A percentile compares a stretch with the other conserved stretches of the same genome.
phyloP scores from a whole-genome alignment of 1,140 invertebrate species.

The Heterodera schachtii region DNA sequence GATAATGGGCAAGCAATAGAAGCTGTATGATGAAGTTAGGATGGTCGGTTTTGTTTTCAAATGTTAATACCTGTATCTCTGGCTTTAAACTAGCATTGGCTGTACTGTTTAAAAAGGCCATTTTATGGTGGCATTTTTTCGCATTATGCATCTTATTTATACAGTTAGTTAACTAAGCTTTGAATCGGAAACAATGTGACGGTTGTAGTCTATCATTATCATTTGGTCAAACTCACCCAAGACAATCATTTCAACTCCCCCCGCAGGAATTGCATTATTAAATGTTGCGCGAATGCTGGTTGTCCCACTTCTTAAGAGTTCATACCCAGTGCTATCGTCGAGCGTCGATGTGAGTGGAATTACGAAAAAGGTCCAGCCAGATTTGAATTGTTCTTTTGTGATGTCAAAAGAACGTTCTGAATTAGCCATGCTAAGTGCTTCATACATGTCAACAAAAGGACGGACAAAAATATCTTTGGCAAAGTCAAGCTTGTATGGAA shows the following conservation, averaged over 20 bases:
- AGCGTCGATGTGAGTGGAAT: too few relatives aligned
- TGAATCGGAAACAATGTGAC: too few relatives aligned
- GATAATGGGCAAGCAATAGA: background rate
- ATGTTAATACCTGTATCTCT: background rate
- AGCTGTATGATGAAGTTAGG: background rate
- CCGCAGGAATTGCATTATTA: conserved; percentile 26
- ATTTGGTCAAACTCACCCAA: too few relatives aligned
- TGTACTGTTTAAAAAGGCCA: background rate
- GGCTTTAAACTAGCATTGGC: background rate
- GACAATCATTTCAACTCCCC: too few relatives aligned
- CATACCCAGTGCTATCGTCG: conserved; percentile 22
- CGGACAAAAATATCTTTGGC: conserved; percentile 22
- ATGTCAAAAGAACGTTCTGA: conserved; percentile 31
- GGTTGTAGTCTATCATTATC: too few relatives aligned
- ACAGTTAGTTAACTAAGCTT: conserved; percentile 17
- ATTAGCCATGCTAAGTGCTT: conserved; percentile 23
- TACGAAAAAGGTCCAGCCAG: conserved; percentile 37
- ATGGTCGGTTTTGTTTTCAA: background rate
- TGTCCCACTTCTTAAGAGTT: conserved; percentile 30
- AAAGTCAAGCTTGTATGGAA: conserved; percentile 36
- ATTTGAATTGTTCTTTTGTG: conserved; percentile 17
- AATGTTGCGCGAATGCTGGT: conserved; percentile 26
- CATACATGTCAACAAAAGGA: conserved; percentile 40
- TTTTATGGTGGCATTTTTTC: background rate
- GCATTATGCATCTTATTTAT: background rate